Conservation (phyloP, 2,113 vertebrate genomes). For the Phoenicopterus ruber region DNA sequence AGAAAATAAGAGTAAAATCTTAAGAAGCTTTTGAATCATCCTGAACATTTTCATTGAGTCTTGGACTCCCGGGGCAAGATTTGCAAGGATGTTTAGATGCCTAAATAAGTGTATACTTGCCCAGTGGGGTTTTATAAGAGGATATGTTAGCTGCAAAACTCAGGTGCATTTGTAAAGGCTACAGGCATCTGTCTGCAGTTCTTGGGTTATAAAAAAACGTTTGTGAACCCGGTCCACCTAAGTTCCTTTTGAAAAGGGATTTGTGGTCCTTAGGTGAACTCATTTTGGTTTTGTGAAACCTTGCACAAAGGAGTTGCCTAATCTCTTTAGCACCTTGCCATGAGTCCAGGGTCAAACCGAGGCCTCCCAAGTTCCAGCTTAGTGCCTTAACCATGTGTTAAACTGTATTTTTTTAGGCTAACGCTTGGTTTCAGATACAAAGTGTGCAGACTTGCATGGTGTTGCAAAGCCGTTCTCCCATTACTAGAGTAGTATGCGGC, state of each 20-base stretch:
- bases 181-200: neutral
- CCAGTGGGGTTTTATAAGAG: neutral
- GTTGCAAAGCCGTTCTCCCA: accelerated
- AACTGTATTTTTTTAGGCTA: accelerated
- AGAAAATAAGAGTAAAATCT: neutral
- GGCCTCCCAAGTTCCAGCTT: neutral
- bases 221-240: neutral
- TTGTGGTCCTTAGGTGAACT: neutral
- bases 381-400: neutral
- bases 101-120: neutral
- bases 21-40: neutral
- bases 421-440: neutral
- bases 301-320: neutral
- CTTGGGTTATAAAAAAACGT: neutral
- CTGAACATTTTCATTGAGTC: neutral
- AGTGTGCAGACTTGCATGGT: neutral
- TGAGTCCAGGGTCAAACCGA: accelerated
- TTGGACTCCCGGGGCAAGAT: neutral
- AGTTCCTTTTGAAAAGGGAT: neutral
- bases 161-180: neutral
- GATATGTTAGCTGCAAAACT: neutral
- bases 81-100: neutral
- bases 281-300: neutral
- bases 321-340: accelerated
- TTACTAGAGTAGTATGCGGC: neutral